Conservation (phyloP, 2,888 invertebrate genomes). For the Hirtodrosophila histrioides region DNA sequence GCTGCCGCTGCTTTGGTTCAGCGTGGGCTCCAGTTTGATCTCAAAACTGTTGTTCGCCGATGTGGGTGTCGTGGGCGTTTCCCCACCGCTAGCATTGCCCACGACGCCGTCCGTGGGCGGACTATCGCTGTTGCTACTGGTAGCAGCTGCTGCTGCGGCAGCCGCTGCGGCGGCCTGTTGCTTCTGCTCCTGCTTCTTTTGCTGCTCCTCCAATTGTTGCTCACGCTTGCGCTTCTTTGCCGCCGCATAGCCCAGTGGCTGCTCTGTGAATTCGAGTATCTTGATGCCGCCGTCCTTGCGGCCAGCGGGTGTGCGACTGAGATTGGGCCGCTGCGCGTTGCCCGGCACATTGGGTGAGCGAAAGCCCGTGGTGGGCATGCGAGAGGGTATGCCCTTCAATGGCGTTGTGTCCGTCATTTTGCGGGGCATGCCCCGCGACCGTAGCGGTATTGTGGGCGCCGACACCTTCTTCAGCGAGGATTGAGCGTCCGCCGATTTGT, state of each 20-base stretch:
- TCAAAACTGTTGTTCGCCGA: constrained; percentile 74
- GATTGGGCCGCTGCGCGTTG: constrained; percentile 85
- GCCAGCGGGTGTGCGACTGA: constrained; percentile 87
- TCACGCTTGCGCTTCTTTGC: constrained; percentile 95
- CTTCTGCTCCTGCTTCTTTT: constrained; percentile 86
- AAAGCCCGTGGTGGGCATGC: constrained; percentile 89
- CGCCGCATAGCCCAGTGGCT: constrained; percentile 92
- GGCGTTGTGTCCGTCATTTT: constrained; percentile 99
- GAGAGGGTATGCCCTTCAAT: constrained; percentile 94
- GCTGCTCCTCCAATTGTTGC: constrained; percentile 89
- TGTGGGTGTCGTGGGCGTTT: constrained; percentile 82
- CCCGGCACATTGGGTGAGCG: constrained; percentile 84
- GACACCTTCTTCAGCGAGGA: constrained; percentile 94
- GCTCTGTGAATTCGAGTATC: constrained; percentile 96
- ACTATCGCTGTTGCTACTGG: constrained; percentile 57
- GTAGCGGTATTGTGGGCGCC: constrained; percentile 94
- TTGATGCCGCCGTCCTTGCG: constrained; percentile 97
- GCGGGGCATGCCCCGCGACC: constrained; percentile 94
- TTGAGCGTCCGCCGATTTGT: constrained; percentile 95
- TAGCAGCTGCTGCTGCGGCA: constrained; percentile 74
- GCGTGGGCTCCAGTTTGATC: constrained; percentile 75
- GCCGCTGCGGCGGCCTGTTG: constrained; percentile 83
- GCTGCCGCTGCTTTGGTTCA: constrained; percentile 63
- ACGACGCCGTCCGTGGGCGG: constrained; percentile 55
- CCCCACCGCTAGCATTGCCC: constrained; percentile 21